phyloP scores from a whole-genome alignment of 2,113 vertebrate genomes.

The Vulpes lagopus region DNA sequence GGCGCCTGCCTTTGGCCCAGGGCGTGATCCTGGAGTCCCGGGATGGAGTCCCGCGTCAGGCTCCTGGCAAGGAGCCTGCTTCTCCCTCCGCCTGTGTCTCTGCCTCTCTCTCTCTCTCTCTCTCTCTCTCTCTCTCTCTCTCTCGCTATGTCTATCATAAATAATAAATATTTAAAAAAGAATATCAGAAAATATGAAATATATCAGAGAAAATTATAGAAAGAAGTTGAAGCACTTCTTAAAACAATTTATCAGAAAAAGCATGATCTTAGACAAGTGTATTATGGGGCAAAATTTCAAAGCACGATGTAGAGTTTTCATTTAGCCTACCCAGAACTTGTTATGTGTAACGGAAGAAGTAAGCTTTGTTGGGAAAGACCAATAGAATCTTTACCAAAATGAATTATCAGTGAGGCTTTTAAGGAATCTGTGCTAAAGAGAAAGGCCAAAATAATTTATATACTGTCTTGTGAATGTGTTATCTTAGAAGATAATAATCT shows the following conservation, averaged over 20 bases:
- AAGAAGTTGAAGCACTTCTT: neutral
- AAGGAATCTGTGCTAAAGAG: neutral
- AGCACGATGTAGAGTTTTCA: neutral
- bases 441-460: neutral
- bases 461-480: neutral
- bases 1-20: too few species aligned
- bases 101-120: too few species aligned
- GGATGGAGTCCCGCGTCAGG: too few species aligned
- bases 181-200: neutral
- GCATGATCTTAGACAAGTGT: neutral
- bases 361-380: neutral
- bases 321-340: neutral
- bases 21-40: too few species aligned
- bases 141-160: too few species aligned
- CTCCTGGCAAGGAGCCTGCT: too few species aligned
- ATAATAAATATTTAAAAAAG: too few species aligned
- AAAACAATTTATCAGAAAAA: neutral
- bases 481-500: neutral
- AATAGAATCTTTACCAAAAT: neutral
- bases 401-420: neutral
- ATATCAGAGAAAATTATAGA: neutral
- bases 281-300: neutral
- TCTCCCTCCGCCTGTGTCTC: too few species aligned
- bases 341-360: neutral
- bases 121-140: too few species aligned